Base-by-base conservation (phyloP, 2,113 vertebrate genomes). In the Bagarius yarrelli region DNA sequence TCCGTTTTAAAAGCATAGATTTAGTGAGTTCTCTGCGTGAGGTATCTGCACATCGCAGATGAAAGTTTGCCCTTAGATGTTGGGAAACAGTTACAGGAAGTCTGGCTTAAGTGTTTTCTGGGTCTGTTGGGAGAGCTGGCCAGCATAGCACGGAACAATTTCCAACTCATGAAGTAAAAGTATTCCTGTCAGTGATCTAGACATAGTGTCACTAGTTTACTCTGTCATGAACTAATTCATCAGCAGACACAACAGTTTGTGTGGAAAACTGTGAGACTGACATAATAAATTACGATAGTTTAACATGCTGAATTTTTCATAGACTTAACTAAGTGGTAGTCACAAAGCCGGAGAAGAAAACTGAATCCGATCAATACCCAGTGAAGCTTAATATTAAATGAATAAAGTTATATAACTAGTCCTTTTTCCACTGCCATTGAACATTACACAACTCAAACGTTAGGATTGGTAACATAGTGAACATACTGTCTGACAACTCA, bases 401-500 rank as follows among this genome's bases (percentile, higher is more conserved):
- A 57, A 32, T 56, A 56, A 21, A 64, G 34, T 32, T 53, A 60
- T 34, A 32, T 50, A 52, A 56, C n/a, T 27, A 25, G 13, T 80
- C 6, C 30, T 36, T 55, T n/a, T 12, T 25, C 66, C 15, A 40
- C 55, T 18, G 12, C 14, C 52, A 59, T 69, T 69, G 55, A 12
- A 69, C 69, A 21, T 56, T 74, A 40, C 52, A 57, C 60, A 67
- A 79, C 76, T 59, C 44, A 77, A 78, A 81, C 59, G 73, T 75
- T 60, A 72, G 60, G 73, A 60, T 21, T 59, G 40, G 50, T 50
- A 75, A 69, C 76, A 64, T 34, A 53, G 27, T 74, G 83, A 75
- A 64, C 59, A 75, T 81, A 81, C 30, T 74, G 70, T 64, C 32
- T 73, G 34, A 73, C 23, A 2, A 16, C 79, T 63, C 44, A 21